Percentiles rank a stretch among this genome's conserved stretches.
Conservation (phyloP, 2,113 vertebrate genomes). For the Trogon melanurus region DNA sequence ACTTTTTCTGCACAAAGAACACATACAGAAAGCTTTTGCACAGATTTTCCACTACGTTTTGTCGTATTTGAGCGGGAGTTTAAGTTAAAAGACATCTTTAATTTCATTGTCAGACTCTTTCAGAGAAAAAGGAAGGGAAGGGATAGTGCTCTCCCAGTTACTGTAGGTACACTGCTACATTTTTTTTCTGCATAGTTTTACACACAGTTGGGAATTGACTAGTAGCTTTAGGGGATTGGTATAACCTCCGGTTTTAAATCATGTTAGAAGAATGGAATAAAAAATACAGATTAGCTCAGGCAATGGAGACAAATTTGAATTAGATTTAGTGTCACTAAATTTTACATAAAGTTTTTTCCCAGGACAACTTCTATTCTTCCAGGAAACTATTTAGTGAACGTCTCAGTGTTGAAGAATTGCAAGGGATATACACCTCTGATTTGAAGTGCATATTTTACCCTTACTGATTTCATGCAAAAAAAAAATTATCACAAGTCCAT, state of each 20-base stretch:
- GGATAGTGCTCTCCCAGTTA: background rate
- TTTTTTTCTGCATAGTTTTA: background rate
- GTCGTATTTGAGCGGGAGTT: background rate
- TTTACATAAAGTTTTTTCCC: background rate
- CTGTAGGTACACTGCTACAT: background rate
- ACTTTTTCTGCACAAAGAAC: background rate
- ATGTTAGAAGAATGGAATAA: background rate
- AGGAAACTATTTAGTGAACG: background rate
- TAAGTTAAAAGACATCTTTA: background rate
- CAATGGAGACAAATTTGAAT: background rate
- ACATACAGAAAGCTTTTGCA: background rate
- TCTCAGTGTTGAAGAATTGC: background rate
- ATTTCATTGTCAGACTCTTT: background rate
- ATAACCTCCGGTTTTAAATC: background rate
- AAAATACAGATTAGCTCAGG: background rate
- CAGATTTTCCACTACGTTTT: background rate
- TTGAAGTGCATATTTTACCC: background rate
- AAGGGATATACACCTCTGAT: background rate
- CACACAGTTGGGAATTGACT: background rate
- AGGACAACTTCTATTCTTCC: background rate
- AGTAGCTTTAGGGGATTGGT: background rate
- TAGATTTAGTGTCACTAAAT: background rate
- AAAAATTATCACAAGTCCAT: background rate
- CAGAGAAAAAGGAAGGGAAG: background rate
- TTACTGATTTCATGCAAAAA: background rate